Evolutionary conservation across 2,797 vertebrate species (phyloP), one percentile per base, ranked within the genome.

Genomic region (Atherinosoma microstoma): DNA sequence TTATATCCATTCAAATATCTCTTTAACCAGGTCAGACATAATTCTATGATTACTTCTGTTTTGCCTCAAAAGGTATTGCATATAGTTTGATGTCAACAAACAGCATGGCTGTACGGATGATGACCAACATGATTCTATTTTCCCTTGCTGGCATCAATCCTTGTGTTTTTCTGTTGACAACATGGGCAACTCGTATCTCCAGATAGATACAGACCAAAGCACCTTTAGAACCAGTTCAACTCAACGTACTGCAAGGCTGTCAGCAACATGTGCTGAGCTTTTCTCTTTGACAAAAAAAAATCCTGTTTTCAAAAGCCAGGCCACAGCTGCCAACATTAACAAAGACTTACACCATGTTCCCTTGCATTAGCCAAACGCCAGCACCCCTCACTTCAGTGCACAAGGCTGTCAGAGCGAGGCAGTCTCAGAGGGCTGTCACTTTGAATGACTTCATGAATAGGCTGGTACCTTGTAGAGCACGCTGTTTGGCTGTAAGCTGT

Each of bases 381-480:
- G 74, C 65, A 80, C 75, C 75, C 67, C 73, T 65, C 79, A 67
- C 78, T 66, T 61, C 63, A 24, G 36, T 47, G 53, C 64, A 58
- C 58, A 42, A 68, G 35, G 70, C 54, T 83, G 87, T 87, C 80
- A 82, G 68, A 71, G 67, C 65, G 60, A 67, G 58, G 75, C 67
- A 70, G 84, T 54, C 86, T 90, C 74, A 84, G 75, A 69, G 72
- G 49, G 79, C 88, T 90, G 92, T 93, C 93, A 92, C 83, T 91
- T 90, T 92, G 90, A 94, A 90, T 92, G 92, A 93, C 80, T 91
- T 66, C 73, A 86, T 89, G 88, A 91, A 89, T 83, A 85, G 83
- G 70, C 81, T 71, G 56, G 27, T 78, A 74, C 78, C 83, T 80
- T 92, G 88, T 74, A 83, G 75, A 82, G 86, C 85, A 69, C 75